phyloP scores from a whole-genome alignment of 2,797 vertebrate species.

The Acestrorhynchus altus region DNA sequence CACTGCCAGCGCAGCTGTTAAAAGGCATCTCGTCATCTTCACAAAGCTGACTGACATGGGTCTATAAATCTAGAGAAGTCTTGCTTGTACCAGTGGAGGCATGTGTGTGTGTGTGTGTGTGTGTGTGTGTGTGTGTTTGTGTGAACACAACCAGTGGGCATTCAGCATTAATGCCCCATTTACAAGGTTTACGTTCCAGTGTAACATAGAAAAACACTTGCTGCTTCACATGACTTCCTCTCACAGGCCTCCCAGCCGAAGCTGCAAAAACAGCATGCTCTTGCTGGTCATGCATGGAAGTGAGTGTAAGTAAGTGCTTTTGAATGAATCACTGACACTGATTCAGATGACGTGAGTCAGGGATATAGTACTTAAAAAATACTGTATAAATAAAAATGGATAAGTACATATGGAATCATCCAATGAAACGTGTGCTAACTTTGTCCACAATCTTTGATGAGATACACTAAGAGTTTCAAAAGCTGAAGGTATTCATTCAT shows the following conservation, averaged over 20 bases:
- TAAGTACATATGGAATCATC: too few relatives aligned
- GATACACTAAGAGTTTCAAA: too few relatives aligned
- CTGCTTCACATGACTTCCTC: neutral
- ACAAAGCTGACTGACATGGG: neutral
- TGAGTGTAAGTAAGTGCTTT: neutral
- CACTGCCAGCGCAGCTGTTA: neutral
- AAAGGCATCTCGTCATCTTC: neutral
- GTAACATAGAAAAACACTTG: neutral
- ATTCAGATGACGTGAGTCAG: too few relatives aligned
- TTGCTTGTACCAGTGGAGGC: neutral
- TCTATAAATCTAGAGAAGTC: neutral
- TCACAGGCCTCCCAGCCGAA: neutral
- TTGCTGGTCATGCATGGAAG: too few relatives aligned
- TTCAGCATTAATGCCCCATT: slow-evolving; percentile 8
- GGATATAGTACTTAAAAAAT: too few relatives aligned
- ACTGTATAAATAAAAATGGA: too few relatives aligned
- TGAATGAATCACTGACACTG: neutral
- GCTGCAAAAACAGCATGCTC: neutral
- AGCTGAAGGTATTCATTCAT: too few relatives aligned
- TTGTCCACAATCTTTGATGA: too few relatives aligned
- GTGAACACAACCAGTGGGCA: slow-evolving; percentile 5
- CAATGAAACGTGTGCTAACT: too few relatives aligned
- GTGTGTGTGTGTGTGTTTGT: neutral
- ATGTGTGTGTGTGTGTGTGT: neutral
- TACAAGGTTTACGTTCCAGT: slow-evolving; percentile 13